phyloP scores from a whole-genome alignment of 2,888 invertebrate species.

The Andrena chrysosceles region DNA sequence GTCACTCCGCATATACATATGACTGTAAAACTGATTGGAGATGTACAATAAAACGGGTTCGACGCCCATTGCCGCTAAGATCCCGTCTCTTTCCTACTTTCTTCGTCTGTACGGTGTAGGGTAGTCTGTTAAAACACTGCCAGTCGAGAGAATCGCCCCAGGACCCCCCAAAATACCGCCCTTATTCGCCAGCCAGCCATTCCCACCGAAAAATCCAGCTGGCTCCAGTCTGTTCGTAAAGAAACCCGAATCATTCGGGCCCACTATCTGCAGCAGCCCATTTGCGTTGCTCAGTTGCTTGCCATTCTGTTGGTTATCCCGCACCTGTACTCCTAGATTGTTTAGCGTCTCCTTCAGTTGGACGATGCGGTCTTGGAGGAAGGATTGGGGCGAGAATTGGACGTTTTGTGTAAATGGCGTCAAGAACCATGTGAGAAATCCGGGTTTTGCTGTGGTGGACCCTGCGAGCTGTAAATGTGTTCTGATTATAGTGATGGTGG shows the following conservation, averaged over 20 bases:
- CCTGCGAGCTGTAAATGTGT: conserved; percentile 14
- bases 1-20: too few species aligned
- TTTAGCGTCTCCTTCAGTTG: conserved; percentile 68
- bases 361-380: conserved; percentile 72
- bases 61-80: too few species aligned
- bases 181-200: conserved; percentile 81
- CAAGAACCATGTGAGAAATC: conserved; percentile 63
- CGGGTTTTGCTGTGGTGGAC: conserved; percentile 21
- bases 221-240: conserved; percentile 76
- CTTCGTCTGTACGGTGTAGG: conserved; percentile 76
- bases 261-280: conserved; percentile 70
- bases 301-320: conserved; percentile 40
- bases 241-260: conserved; percentile 74
- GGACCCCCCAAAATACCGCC: conserved; percentile 80
- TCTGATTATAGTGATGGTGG: background rate
- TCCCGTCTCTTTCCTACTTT: conserved; percentile 44
- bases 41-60: too few species aligned
- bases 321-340: conserved; percentile 55
- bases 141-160: conserved; percentile 79
- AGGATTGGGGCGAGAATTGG: conserved; percentile 74
- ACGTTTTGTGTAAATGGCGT: conserved; percentile 72
- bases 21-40: too few species aligned
- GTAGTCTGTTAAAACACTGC: conserved; percentile 79
- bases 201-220: conserved; percentile 79
- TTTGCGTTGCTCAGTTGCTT: conserved; percentile 69